These are phyloP conservation scores for Melipona beecheii DNA, from an alignment of 2,888 invertebrate genomes.

Conservation along the genomic window DNA sequence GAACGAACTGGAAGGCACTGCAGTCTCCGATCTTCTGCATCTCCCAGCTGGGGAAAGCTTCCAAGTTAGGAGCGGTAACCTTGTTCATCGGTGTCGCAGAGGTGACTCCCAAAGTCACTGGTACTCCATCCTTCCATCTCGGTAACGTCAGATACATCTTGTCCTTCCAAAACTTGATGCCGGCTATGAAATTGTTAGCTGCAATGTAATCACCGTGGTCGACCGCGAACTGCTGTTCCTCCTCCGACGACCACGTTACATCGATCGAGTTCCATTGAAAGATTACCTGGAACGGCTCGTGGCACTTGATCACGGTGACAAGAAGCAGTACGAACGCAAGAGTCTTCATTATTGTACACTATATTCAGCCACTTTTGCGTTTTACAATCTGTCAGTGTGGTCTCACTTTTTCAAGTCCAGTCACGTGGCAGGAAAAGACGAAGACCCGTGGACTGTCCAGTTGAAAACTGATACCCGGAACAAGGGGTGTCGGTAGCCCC, in stretches of 20 bases:
- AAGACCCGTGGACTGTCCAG: slow-evolving; percentile 8
- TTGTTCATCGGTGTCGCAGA: slow-evolving; percentile 83
- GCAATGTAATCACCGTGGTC: slow-evolving; percentile 87
- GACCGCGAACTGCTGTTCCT: slow-evolving; percentile 85
- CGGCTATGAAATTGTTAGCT: slow-evolving; percentile 89
- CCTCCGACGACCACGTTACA: slow-evolving; percentile 88
- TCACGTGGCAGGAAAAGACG: slow-evolving; percentile 6
- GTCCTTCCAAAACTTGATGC: slow-evolving; percentile 88
- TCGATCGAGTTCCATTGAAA: slow-evolving; percentile 91
- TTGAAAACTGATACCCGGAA: slow-evolving; percentile 60
- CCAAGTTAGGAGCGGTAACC: slow-evolving; percentile 87
- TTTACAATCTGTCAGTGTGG: not conserved
- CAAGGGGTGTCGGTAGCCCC: slow-evolving; percentile 3
- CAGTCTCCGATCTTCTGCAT: slow-evolving; percentile 89
- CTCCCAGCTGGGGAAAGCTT: slow-evolving; percentile 90
- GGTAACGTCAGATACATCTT: slow-evolving; percentile 89
- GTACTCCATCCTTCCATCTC: slow-evolving; percentile 89
- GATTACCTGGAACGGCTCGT: slow-evolving; percentile 87
- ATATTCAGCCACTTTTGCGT: not conserved
- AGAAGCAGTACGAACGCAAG: slow-evolving; percentile 39
- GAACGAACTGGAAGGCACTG: slow-evolving; percentile 89
- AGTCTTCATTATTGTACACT: slow-evolving; percentile 37
- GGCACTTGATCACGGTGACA: slow-evolving; percentile 52
- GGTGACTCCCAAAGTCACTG: slow-evolving; percentile 88
- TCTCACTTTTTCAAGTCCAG: not conserved